Evolutionary conservation across 1,140 invertebrate genomes (phyloP).

Genomic region (Globodera ellingtonae): DNA sequence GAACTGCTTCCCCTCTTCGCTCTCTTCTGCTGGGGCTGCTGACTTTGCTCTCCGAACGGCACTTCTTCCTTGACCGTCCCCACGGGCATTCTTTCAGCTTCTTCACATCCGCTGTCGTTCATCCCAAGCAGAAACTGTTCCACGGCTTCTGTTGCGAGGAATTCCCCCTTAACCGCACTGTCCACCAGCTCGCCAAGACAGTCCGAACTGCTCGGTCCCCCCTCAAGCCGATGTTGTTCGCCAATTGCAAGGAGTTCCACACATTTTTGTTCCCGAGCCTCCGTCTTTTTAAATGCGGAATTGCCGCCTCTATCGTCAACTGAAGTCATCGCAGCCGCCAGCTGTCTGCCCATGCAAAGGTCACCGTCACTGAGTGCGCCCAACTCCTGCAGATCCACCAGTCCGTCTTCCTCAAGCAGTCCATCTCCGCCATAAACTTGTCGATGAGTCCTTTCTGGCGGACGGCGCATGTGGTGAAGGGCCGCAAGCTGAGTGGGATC

Average conservation of each 20-base stretch:
- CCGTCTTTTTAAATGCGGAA: not conserved
- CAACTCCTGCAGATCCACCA: slow-evolving; percentile 21
- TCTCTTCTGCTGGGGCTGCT: not conserved
- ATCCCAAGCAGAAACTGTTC: slow-evolving; percentile 10
- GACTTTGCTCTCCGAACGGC: not conserved
- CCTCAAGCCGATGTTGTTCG: not conserved
- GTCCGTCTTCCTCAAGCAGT: slow-evolving; percentile 10
- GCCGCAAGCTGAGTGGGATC: not conserved
- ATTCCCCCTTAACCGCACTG: not conserved
- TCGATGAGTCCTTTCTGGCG: not conserved
- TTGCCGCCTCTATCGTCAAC: slow-evolving; percentile 4
- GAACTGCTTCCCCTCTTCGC: not conserved
- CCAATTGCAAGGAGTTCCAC: not conserved
- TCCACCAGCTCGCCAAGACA: not conserved
- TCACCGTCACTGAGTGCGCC: slow-evolving; percentile 27
- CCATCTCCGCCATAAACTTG: not conserved
- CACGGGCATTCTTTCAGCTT: not conserved
- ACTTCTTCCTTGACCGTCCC: not conserved
- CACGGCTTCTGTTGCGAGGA: slow-evolving; percentile 5
- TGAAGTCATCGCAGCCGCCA: not conserved
- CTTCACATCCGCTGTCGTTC: not conserved
- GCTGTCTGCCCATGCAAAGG: slow-evolving; percentile 24
- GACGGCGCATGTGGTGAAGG: not conserved
- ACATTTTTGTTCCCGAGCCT: not conserved
- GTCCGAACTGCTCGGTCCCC: not conserved